A percentile compares a stretch with the other conserved stretches of the same genome.
These are phyloP conservation scores for Drosophila setifemur DNA, from an alignment of 1,140 invertebrate genomes.

Conservation along the genomic window DNA sequence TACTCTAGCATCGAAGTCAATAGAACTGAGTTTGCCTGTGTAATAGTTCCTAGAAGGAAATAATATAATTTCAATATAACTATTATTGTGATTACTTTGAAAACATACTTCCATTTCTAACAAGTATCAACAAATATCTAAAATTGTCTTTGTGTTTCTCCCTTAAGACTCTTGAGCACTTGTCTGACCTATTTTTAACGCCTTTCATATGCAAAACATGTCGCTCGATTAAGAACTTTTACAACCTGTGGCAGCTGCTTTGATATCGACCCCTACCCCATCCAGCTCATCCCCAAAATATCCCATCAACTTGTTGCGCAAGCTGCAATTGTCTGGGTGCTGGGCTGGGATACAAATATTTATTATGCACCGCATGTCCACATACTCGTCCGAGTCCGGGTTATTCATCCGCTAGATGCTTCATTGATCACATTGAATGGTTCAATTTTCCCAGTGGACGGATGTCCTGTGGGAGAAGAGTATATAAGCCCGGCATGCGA, in stretches of 20 bases:
- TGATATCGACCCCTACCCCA: slow-evolving; percentile 12
- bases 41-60: too few species aligned
- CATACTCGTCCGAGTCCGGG: slow-evolving; percentile 42
- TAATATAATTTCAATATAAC: too few species aligned
- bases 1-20: too few species aligned
- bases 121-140: neutral
- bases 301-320: slow-evolving; percentile 71
- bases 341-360: slow-evolving; percentile 28
- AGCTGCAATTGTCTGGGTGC: slow-evolving; percentile 64
- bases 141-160: too few species aligned
- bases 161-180: too few species aligned
- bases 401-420: slow-evolving; percentile 42
- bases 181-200: neutral
- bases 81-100: too few species aligned
- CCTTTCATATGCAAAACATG: slow-evolving; percentile 47
- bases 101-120: too few species aligned
- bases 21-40: too few species aligned
- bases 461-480: neutral
- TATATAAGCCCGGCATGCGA: slow-evolving; percentile 45
- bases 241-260: slow-evolving; percentile 51
- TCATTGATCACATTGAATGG: slow-evolving; percentile 68
- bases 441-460: neutral
- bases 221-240: slow-evolving; percentile 50
- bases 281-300: slow-evolving; percentile 25
- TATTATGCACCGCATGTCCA: slow-evolving; percentile 71